A percentile compares a stretch with the other conserved stretches of the same genome.
phyloP scores from a whole-genome alignment of 2,113 vertebrate species.

The Lasiurus borealis region DNA sequence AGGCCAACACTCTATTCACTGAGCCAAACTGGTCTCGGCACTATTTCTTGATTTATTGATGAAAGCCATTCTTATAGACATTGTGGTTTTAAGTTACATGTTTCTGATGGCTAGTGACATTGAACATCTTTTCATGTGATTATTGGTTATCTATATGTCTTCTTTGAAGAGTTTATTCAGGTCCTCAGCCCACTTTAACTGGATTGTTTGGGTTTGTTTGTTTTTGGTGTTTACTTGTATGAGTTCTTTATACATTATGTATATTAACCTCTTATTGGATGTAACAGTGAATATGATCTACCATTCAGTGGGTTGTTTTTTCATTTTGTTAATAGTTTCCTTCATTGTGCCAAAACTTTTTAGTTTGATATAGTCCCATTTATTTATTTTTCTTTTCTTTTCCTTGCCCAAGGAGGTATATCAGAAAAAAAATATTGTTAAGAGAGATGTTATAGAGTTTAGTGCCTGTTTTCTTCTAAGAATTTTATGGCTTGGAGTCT shows the following conservation, averaged over 20 bases:
- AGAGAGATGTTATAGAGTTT: neutral
- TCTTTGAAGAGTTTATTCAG: neutral
- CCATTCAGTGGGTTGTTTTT: neutral
- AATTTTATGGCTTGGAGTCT: neutral
- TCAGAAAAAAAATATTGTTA: neutral
- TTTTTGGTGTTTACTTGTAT: neutral
- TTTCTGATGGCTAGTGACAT: neutral
- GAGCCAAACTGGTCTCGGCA: too few relatives aligned
- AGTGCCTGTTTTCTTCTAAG: neutral
- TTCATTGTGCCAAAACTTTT: neutral
- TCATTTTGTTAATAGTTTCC: neutral
- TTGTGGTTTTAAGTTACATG: neutral
- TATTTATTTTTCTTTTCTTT: neutral
- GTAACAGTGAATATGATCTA: neutral
- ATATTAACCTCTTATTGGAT: neutral
- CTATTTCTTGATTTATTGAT: neutral
- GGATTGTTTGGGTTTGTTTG: neutral
- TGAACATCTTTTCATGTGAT: neutral
- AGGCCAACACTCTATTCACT: too few relatives aligned
- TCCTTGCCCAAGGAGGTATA: neutral
- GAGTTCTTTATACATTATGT: neutral
- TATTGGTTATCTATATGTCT: neutral
- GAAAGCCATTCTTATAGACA: neutral
- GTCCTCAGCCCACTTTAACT: neutral
- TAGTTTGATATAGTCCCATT: neutral